These are phyloP conservation scores for Gambelia wislizenii DNA, from an alignment of 2,797 vertebrate species.

Conservation along the genomic window DNA sequence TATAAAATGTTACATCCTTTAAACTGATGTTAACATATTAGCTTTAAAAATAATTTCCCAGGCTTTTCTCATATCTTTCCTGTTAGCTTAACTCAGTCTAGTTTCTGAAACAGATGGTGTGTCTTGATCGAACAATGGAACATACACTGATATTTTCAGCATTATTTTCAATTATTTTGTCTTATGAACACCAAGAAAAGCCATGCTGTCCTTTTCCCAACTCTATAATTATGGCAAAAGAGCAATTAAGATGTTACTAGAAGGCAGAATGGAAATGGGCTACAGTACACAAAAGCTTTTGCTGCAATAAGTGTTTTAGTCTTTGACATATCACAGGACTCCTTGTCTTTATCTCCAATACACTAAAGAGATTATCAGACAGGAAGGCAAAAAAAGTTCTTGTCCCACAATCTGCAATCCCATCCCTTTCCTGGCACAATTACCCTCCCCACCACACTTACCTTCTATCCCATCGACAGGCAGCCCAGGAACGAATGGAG, in stretches of 20 bases:
- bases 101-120: constrained; percentile 33
- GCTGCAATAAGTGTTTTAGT: neutral
- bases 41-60: neutral
- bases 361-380: no score
- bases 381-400: no score
- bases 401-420: no score
- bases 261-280: neutral
- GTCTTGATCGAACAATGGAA: constrained; percentile 50
- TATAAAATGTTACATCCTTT: neutral
- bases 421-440: no score
- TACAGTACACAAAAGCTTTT: neutral
- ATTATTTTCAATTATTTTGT: neutral
- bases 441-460: no score
- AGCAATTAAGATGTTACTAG: neutral
- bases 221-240: neutral
- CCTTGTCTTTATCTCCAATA: no score
- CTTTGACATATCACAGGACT: no score
- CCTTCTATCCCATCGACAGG: no score
- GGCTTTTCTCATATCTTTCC: neutral
- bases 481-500: no score
- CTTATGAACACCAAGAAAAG: neutral
- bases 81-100: constrained; percentile 49
- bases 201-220: neutral
- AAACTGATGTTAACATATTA: neutral
- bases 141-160: constrained; percentile 9